Evolutionary conservation across 2,797 vertebrate species (phyloP), one percentile per base, ranked within the genome.

Genomic region (Tokudaia muenninki): DNA sequence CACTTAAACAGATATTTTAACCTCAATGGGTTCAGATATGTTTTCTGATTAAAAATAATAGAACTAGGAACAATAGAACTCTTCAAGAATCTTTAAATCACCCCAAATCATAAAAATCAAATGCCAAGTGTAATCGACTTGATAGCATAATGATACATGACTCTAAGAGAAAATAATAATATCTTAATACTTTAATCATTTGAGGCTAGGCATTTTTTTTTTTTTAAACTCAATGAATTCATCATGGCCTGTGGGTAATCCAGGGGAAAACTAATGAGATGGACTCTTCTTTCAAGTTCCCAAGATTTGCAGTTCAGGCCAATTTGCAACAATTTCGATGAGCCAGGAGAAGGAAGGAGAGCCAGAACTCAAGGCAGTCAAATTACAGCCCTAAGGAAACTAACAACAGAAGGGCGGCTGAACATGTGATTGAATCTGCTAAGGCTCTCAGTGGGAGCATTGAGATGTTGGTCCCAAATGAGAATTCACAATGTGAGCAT

Each of bases 241-340:
- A 75, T 88, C 21, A 77, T 95, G 74, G 75, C 75, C 94, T 90
- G 6, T 90, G 93, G 63, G 34, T 83, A 79, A 75, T 79, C 57
- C 13, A 80, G 72, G 72, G 91, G 57, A 92, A 97, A 96, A 91
- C n/a, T 86, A 79, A 96, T 96, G 91, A 97, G 67, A 92, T 63
- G 50, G 47, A 87, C 90, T 95, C 34, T 89, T 96, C 81, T 93
- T 95, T 93, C 52, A 92, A 37, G 67, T 97, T 97, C 57, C 81
- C 57, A 29, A 84, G 74, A 91, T 87, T 92, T 41, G 67, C 81
- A 95, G 16, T 96, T 97, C 92, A 91, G 91, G 57, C 67, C 87
- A 94, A 93, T 96, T 92, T 95, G 61, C 77, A 88, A 86, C 55
- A 91, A 93, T 93, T 93, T 95, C 96, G 95, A 96, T 97, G 90